phyloP scores from a whole-genome alignment of 2,797 vertebrate genomes.

The Lacerta viridis region DNA sequence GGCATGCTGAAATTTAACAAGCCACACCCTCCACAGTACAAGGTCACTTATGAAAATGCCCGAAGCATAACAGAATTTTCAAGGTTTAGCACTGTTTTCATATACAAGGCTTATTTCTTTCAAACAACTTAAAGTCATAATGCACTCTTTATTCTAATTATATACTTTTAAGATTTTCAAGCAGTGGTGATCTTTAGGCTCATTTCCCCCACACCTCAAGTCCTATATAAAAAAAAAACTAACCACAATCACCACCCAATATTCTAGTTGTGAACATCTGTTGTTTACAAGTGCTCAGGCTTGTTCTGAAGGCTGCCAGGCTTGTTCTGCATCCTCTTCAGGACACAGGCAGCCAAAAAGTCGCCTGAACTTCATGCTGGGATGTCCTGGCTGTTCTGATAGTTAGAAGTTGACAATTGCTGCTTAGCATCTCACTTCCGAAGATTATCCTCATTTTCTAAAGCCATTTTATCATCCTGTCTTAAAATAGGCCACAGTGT shows the following conservation, averaged over 20 bases:
- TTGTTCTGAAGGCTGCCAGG: constrained; percentile 77
- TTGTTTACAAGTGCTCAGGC: constrained; percentile 81
- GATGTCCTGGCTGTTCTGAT: constrained; percentile 71
- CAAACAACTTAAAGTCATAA: constrained; percentile 9
- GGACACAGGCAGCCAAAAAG: constrained; percentile 74
- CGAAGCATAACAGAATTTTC: not conserved
- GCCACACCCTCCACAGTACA: not conserved
- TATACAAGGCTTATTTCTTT: constrained; percentile 38
- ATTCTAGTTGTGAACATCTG: constrained; percentile 82
- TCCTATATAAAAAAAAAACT: not conserved
- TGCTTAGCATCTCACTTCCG: constrained; percentile 58
- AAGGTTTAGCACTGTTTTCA: not conserved
- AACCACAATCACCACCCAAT: constrained; percentile 24
- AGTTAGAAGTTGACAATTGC: constrained; percentile 74
- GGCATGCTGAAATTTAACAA: constrained; percentile 6
- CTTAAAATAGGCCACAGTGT: constrained; percentile 54
- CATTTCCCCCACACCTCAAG: constrained; percentile 53
- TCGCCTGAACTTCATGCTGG: constrained; percentile 78
- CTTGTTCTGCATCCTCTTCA: constrained; percentile 75
- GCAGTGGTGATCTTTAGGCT: constrained; percentile 69
- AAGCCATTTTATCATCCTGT: constrained; percentile 62
- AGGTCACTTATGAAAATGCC: not conserved
- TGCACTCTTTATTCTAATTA: constrained; percentile 41
- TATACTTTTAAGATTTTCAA: constrained; percentile 71
- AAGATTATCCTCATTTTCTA: constrained; percentile 60